Conservation (phyloP, 2,888 invertebrate genomes). For the Volucella inanis region DNA sequence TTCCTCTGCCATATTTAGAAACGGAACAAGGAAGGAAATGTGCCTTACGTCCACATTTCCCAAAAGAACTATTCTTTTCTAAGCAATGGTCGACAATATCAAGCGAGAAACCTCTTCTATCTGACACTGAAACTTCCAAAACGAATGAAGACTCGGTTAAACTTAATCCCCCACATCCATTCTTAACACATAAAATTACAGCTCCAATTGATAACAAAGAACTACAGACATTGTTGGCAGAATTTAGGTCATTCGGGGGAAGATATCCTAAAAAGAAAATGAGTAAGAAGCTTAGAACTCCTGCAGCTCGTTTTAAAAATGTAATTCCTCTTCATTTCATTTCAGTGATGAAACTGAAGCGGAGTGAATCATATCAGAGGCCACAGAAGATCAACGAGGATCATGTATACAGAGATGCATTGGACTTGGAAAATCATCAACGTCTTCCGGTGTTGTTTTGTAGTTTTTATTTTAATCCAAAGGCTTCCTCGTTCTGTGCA, state of each 20-base stretch:
- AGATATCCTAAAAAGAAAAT: constrained; percentile 83
- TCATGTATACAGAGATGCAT: constrained; percentile 85
- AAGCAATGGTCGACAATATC: constrained; percentile 84
- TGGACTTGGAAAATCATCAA: constrained; percentile 93
- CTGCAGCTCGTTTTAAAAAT: too few relatives aligned
- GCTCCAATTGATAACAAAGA: constrained; percentile 86
- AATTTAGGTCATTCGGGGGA: constrained; percentile 94
- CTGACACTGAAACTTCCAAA: constrained; percentile 73
- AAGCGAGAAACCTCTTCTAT: constrained; percentile 77
- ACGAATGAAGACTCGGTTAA: constrained; percentile 76
- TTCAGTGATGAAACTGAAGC: constrained; percentile 79
- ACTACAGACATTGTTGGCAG: constrained; percentile 89
- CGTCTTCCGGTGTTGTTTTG: constrained; percentile 94
- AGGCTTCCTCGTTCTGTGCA: constrained; percentile 82
- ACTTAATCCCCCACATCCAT: constrained; percentile 88
- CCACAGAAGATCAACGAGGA: constrained; percentile 81
- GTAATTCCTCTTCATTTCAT: background rate
- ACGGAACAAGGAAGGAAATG: constrained; percentile 92
- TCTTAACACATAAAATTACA: constrained; percentile 89
- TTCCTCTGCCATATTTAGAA: constrained; percentile 93
- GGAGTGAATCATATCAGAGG: constrained; percentile 78
- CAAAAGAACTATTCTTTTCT: constrained; percentile 89
- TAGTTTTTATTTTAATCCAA: constrained; percentile 85
- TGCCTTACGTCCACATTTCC: constrained; percentile 88
- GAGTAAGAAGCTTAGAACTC: constrained; percentile 76